These are phyloP conservation scores for Aphodius granarius DNA, from an alignment of 2,888 invertebrate genomes.

Conservation along the genomic window DNA sequence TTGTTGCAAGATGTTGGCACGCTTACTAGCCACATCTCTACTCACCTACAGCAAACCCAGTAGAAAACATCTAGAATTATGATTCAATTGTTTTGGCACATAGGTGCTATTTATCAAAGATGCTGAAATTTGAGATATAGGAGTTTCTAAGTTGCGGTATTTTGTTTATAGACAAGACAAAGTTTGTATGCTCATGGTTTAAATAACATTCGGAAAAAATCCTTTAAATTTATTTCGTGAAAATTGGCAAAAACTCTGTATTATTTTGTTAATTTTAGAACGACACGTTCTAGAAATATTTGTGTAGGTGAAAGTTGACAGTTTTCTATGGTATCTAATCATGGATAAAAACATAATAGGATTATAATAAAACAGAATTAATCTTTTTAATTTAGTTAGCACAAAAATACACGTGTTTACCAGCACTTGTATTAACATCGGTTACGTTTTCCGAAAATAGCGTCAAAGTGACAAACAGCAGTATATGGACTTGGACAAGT, in stretches of 20 bases:
- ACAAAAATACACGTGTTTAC: background rate
- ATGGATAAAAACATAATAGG: no score
- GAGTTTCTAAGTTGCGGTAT: background rate
- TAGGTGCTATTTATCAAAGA: conserved; percentile 13
- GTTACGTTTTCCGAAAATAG: background rate
- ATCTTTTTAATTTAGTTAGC: no score
- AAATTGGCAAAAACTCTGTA: background rate
- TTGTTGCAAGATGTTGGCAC: background rate
- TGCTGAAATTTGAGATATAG: background rate
- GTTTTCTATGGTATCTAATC: no score
- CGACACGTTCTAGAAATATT: no score
- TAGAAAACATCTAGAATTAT: conserved; percentile 37
- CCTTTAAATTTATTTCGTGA: background rate
- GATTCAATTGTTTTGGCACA: conserved; percentile 39
- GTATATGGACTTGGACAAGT: background rate
- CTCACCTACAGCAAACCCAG: conserved; percentile 6
- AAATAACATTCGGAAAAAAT: background rate
- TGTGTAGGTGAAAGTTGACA: background rate
- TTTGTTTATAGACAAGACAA: background rate
- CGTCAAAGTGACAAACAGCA: background rate
- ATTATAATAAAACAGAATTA: no score
- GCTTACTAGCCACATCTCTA: background rate
- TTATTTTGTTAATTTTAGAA: background rate
- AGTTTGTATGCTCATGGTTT: background rate
- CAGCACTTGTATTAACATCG: background rate